Evolutionary conservation across 2,888 invertebrate species (phyloP).

Genomic region (Drosophila subsilvestris): DNA sequence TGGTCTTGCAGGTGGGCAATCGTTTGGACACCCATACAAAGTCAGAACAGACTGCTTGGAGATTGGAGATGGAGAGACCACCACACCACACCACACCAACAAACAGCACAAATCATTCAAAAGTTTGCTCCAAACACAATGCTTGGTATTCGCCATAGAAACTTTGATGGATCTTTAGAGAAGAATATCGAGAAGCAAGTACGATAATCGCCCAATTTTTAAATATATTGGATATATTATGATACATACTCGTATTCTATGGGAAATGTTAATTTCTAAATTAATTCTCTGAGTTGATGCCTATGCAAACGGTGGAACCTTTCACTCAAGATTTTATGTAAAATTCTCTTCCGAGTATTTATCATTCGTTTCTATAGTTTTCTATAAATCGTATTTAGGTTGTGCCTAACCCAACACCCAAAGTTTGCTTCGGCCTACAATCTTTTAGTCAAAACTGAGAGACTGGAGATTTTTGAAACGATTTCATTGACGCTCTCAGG

Average conservation of each 20-base stretch:
- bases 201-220: background rate
- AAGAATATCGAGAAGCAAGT: background rate
- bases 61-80: slow-evolving; percentile 7
- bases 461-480: background rate
- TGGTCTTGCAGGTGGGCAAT: slow-evolving; percentile 78
- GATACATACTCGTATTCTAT: too few species aligned
- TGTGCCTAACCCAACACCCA: background rate
- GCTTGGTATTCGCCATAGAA: slow-evolving; percentile 14
- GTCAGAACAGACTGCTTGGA: slow-evolving; percentile 27
- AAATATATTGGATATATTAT: too few species aligned
- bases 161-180: background rate
- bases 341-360: too few species aligned
- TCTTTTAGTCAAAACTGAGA: background rate
- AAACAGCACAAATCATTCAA: slow-evolving; percentile 34
- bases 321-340: background rate
- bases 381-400: background rate
- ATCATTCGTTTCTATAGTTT: background rate
- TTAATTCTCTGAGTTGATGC: too few species aligned
- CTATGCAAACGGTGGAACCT: too few species aligned
- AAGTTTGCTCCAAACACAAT: slow-evolving; percentile 26
- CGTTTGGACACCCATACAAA: slow-evolving; percentile 46
- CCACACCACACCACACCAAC: background rate
- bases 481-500: background rate
- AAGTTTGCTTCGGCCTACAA: background rate
- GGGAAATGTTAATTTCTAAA: too few species aligned